Evolutionary conservation across 2,888 invertebrate species (phyloP).

Genomic region (Muscina levida): DNA sequence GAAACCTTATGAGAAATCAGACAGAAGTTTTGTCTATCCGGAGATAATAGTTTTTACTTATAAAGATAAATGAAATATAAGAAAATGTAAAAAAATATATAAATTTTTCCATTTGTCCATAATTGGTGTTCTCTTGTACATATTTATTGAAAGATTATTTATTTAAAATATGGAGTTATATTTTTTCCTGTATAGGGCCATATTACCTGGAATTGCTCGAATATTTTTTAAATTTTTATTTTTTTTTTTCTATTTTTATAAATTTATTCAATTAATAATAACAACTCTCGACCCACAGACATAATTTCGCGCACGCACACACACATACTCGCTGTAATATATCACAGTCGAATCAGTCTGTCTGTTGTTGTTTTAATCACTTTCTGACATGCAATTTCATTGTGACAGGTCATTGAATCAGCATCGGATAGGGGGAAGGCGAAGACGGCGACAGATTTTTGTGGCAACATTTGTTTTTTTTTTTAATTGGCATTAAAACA

Average conservation of each 20-base stretch:
- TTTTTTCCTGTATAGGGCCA: no score
- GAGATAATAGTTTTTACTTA: no score
- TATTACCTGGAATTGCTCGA: no score
- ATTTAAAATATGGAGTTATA: no score
- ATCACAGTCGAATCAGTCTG: background rate
- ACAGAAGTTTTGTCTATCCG: no score
- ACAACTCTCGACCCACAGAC: slow-evolving; percentile 18
- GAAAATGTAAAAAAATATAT: no score
- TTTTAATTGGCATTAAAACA: background rate
- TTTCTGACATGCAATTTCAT: slow-evolving; percentile 52
- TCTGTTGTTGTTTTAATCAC: slow-evolving; percentile 41
- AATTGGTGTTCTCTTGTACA: no score
- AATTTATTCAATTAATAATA: slow-evolving; percentile 3
- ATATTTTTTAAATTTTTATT: no score
- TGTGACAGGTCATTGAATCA: slow-evolving; percentile 50
- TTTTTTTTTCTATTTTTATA: background rate
- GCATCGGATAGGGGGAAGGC: background rate
- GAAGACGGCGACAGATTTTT: background rate
- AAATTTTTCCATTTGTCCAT: no score
- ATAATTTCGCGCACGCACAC: slow-evolving; percentile 23
- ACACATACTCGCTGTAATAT: slow-evolving; percentile 5
- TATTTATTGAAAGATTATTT: no score
- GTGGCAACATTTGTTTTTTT: background rate
- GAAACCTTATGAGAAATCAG: no score
- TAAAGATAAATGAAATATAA: no score